Evolutionary conservation across 2,113 vertebrate genomes (phyloP).

Genomic region (Cebus imitator): DNA sequence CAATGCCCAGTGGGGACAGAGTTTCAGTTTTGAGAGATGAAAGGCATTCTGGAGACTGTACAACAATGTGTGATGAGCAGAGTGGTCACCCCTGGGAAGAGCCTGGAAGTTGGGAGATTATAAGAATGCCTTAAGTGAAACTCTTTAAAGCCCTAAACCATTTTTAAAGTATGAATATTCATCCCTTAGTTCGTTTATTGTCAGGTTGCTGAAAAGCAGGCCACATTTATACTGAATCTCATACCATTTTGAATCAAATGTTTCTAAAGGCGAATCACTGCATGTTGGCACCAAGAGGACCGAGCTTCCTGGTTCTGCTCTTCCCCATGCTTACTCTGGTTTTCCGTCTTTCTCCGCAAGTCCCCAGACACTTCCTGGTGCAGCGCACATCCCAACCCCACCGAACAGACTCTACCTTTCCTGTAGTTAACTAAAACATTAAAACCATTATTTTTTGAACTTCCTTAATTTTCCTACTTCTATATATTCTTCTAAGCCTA

Average conservation of each 20-base stretch:
- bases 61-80: background rate
- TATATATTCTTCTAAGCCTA: background rate
- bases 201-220: background rate
- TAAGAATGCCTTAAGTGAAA: background rate
- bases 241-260: background rate
- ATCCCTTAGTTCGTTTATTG: background rate
- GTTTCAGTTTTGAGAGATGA: background rate
- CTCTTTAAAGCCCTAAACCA: background rate
- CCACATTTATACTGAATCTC: background rate
- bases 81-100: background rate
- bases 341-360: background rate
- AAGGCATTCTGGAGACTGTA: background rate
- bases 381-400: background rate
- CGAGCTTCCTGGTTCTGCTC: rapidly evolving
- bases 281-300: background rate
- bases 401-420: background rate
- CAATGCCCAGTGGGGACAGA: background rate
- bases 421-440: background rate
- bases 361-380: background rate
- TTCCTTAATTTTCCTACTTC: background rate
- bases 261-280: background rate
- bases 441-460: background rate
- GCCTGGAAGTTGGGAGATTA: background rate
- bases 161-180: background rate
- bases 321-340: background rate